Evolutionary conservation across 2,888 invertebrate genomes (phyloP).

Genomic region (Drosophila rellima): DNA sequence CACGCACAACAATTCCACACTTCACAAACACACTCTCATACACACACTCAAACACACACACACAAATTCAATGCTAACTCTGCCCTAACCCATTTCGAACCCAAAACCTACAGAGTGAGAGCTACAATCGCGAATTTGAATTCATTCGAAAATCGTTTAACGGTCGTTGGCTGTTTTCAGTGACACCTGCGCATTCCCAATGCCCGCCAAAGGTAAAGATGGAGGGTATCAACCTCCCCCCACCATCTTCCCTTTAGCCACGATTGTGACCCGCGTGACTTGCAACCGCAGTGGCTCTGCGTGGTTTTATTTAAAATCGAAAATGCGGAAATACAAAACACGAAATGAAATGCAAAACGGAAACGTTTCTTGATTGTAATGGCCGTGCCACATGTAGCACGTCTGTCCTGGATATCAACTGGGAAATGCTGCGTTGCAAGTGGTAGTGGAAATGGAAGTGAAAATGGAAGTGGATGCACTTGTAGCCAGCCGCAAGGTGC

Average conservation of each 20-base stretch:
- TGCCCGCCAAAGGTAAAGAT: slow-evolving; percentile 27
- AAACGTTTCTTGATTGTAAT: slow-evolving; percentile 61
- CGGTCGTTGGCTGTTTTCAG: slow-evolving; percentile 66
- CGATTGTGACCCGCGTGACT: slow-evolving; percentile 51
- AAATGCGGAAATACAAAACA: slow-evolving; percentile 68
- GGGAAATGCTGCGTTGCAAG: slow-evolving; percentile 12
- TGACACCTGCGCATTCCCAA: slow-evolving; percentile 78
- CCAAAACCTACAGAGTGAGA: slow-evolving; percentile 24
- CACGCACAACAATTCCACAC: slow-evolving; percentile 39
- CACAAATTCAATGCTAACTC: slow-evolving; percentile 15
- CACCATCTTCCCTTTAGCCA: slow-evolving; percentile 4
- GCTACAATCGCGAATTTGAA: slow-evolving; percentile 79
- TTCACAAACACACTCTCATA: not conserved
- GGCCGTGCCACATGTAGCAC: slow-evolving; percentile 38
- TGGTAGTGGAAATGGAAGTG: slow-evolving; percentile 34
- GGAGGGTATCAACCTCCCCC: not conserved
- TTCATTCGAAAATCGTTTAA: slow-evolving; percentile 82
- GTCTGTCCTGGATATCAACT: slow-evolving; percentile 17
- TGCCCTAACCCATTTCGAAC: slow-evolving; percentile 1
- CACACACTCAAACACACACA: slow-evolving; percentile 1
- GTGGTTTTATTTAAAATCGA: slow-evolving; percentile 82
- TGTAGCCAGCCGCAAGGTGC: slow-evolving; percentile 74
- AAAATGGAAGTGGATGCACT: slow-evolving; percentile 65
- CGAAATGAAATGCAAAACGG: slow-evolving; percentile 53
- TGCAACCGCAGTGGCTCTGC: slow-evolving; percentile 49